Evolutionary conservation across 2,113 vertebrate species (phyloP).

Genomic region (Genyomyrus donnyi): DNA sequence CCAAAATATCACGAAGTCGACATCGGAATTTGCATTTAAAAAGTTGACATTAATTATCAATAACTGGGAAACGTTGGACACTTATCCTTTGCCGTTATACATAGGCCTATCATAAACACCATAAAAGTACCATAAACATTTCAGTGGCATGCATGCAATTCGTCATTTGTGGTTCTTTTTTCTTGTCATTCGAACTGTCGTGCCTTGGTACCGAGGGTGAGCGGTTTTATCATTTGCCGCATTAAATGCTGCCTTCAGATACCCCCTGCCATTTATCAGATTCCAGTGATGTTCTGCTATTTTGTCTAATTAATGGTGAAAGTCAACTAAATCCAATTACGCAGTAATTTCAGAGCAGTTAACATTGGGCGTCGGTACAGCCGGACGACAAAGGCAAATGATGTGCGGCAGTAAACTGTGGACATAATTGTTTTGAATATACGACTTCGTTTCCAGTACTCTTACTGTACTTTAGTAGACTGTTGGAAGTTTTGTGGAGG

Average conservation of each 20-base stretch:
- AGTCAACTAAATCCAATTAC: conserved; percentile 74
- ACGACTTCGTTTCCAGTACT: not conserved
- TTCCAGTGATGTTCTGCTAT: conserved; percentile 65
- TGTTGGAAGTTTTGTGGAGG: not conserved
- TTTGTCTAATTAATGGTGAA: conserved; percentile 72
- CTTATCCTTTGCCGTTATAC: not conserved
- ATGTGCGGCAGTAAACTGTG: conserved; percentile 49
- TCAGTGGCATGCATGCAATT: not conserved
- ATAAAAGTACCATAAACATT: not conserved
- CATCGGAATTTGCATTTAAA: not conserved
- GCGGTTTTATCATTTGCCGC: conserved; percentile 48
- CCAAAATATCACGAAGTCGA: not conserved
- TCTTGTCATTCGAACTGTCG: not conserved
- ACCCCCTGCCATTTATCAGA: conserved; percentile 63
- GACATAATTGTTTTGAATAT: conserved; percentile 2
- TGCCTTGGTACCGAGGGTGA: not conserved
- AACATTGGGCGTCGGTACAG: conserved; percentile 65
- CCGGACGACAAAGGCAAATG: conserved; percentile 66
- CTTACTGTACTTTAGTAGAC: not conserved
- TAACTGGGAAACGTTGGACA: not conserved
- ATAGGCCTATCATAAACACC: not conserved
- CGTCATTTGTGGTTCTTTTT: not conserved
- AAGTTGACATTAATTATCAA: not conserved
- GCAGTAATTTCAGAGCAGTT: conserved; percentile 72
- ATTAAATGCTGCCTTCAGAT: conserved; percentile 62